Evolutionary conservation across 2,113 vertebrate genomes (phyloP), one percentile per base, ranked within the genome.

Genomic region (Nerophis lumbriciformis): DNA sequence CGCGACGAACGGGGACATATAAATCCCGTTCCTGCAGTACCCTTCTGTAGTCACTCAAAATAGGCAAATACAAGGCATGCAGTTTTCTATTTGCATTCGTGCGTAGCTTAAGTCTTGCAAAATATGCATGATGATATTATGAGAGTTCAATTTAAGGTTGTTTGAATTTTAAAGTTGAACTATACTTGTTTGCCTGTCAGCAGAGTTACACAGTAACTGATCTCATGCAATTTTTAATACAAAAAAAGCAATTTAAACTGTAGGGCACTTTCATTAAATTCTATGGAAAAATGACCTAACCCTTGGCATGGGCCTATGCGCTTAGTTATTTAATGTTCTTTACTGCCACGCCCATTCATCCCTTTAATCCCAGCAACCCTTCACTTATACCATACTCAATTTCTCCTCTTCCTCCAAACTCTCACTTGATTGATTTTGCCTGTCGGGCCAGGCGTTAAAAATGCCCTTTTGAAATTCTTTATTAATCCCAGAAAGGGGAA

Each of bases 341-440:
- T 57, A 60, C 57, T 37, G n/a, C 44, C 48, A 42, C 54, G 60
- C 50, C 48, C 53, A 44, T 63, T 72, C 42, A 68, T 68, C 49
- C 38, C n/a, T 63, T 70, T 10, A 1, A 68, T 66, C 59, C 39
- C n/a, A 53, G 38, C 38, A 56, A 53, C 4, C 7, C 5, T 21
- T 65, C 13, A 45, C 35, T 11, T 54, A 42, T 51, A 53, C 51
- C 28, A 53, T 49, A 49, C 38, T 66, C 53, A 56, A 58, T 58
- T 48, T 55, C 44, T 60, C 28, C 39, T 44, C 39, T 54, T 61
- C 48, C 19, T 38, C 19, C n/a, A 39, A 47, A 38, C n/a, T 56
- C 66, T 59, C 38, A 66, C 65, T 62, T 66, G 65, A 75, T 75
- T 69, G 39, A 62, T 71, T 68, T 53, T 44, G 42, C 57, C 49